phyloP scores from a whole-genome alignment of 2,797 vertebrate species.

The Sebastes wilsoni region DNA sequence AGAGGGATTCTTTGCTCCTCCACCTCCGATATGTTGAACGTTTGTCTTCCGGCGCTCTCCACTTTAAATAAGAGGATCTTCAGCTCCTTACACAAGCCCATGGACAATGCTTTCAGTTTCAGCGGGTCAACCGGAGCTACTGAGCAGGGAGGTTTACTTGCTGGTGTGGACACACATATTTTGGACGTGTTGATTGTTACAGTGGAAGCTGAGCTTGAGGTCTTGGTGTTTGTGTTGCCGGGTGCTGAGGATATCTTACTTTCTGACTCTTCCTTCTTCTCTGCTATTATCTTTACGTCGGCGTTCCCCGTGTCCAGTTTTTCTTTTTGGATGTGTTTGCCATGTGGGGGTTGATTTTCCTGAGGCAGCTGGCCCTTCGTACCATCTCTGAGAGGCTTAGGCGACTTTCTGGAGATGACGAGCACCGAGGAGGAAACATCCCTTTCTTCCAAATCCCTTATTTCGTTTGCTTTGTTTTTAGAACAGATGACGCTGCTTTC shows the following conservation, averaged over 20 bases:
- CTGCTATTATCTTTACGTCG: slow-evolving; percentile 10
- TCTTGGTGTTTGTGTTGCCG: slow-evolving; percentile 21
- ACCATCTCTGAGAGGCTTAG: slow-evolving; percentile 66
- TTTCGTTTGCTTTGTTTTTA: slow-evolving; percentile 44
- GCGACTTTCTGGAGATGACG: slow-evolving; percentile 35
- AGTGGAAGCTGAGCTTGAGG: slow-evolving; percentile 26
- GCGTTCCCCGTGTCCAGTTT: slow-evolving; percentile 52
- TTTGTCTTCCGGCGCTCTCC: slow-evolving; percentile 84
- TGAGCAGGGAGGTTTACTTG: slow-evolving; percentile 40
- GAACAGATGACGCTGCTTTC: slow-evolving; percentile 27
- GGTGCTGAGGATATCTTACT: slow-evolving; percentile 26
- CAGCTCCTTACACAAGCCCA: slow-evolving; percentile 88
- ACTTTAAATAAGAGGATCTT: slow-evolving; percentile 90
- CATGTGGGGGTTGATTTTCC: slow-evolving; percentile 78
- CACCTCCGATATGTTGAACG: slow-evolving; percentile 87
- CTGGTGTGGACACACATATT: slow-evolving; percentile 26
- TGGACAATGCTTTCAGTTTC: slow-evolving; percentile 85
- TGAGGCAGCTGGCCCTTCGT: slow-evolving; percentile 77
- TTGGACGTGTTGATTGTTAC: slow-evolving; percentile 49
- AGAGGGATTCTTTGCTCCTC: slow-evolving; percentile 83
- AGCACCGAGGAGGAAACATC: slow-evolving; percentile 31
- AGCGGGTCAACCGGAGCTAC: slow-evolving; percentile 81
- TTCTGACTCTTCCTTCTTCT: slow-evolving; percentile 48
- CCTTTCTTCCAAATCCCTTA: slow-evolving; percentile 32
- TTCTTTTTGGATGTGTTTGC: slow-evolving; percentile 72